These are phyloP conservation scores for Lepus europaeus DNA, from an alignment of 2,113 vertebrate genomes.

Conservation along the genomic window DNA sequence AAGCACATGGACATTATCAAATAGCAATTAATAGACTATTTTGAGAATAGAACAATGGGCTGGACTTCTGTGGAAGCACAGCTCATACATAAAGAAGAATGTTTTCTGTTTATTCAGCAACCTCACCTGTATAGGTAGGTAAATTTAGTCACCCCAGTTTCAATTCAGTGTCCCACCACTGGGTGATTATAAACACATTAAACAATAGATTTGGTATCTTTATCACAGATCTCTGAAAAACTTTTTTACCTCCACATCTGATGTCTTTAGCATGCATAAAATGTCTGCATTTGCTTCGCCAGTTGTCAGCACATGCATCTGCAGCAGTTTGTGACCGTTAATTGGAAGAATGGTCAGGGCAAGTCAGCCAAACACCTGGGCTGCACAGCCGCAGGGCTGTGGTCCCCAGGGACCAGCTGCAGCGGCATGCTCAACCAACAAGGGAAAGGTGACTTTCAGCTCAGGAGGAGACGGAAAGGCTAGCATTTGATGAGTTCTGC, in stretches of 20 bases:
- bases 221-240: neutral
- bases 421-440: neutral
- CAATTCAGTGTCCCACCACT: neutral
- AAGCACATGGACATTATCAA: neutral
- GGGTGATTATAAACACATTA: neutral
- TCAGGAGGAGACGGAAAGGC: neutral
- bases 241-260: neutral
- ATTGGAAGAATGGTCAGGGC: neutral
- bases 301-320: neutral
- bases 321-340: neutral
- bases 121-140: neutral
- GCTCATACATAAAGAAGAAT: neutral
- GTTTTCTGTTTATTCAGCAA: neutral
- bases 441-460: neutral
- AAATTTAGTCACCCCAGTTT: neutral
- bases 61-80: neutral
- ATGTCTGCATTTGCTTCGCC: neutral
- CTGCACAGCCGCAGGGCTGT: neutral
- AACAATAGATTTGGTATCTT: neutral
- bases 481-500: neutral
- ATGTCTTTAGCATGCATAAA: neutral
- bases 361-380: neutral
- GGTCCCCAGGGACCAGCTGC: neutral
- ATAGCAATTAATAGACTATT: neutral
- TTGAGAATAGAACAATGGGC: constrained; percentile 7